Base-by-base conservation (phyloP, 1,140 invertebrate species). In the Achatina immaculata region DNA sequence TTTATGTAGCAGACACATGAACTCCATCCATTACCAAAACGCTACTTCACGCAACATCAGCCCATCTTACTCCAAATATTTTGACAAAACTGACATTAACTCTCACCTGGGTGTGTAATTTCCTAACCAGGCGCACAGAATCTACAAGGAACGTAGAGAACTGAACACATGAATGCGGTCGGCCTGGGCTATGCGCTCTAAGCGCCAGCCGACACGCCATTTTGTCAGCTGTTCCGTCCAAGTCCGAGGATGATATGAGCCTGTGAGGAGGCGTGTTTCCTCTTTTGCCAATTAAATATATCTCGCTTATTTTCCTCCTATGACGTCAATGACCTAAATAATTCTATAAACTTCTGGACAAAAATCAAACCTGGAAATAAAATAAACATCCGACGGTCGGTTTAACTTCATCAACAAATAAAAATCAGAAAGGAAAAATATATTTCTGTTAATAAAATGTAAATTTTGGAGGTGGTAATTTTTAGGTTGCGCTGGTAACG, bases 171-270 rank as follows among this genome's bases (percentile, higher is more conserved):
- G 43, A 73, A 11, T 42, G 43, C 16, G 62, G 38, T 36, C 51
- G 71, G 40, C 42, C 38, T 16, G 28, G 77, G 40, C 77, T 68
- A 9, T 51, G 78, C 38, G 65, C 78, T 38, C 14, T 16, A 58
- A 77, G 43, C 42, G 78, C 82, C 65, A 78, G 66, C 36, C 78
- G 72, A 58, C 82, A 74, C 77, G 82, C 82, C 82, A 83, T 83
- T 83, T 83, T 80, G 82, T 82, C 82, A 83, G 82, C 82, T 83
- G 81, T 80, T 82, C 16, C 24, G 24, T 21, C 48, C 24, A 21
- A 14, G n/a, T n/a, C n/a, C 48, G 16, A 14, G 55, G 14, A 24
- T 58, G 58, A 62, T 31, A n/a, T 6, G 58, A 31, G 9, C 58
- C 3, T n/a, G 45, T 48, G n/a, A n/a, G 58, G n/a, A 62, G 58